Evolutionary conservation across 2,888 invertebrate genomes (phyloP), one percentile per base, ranked within the genome.

Genomic region (Diaperis boleti): DNA sequence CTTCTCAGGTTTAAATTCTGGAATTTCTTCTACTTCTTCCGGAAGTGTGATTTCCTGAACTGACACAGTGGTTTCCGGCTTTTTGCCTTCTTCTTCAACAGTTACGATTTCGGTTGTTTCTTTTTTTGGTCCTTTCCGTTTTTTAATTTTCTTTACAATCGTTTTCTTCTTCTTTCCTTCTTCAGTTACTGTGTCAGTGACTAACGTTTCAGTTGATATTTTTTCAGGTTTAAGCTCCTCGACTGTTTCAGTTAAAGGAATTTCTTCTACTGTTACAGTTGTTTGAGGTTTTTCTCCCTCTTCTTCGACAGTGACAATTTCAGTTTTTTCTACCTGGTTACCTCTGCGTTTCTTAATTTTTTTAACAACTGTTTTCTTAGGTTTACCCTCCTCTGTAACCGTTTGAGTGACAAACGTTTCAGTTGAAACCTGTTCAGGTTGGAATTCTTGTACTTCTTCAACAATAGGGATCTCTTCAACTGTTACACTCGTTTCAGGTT

Each of bases 321-420:
- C 81, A 0, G 82, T 84, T 2, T 81, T 71, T 69, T 84, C 82
- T 35, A 81, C 78, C 66, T 76, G 79, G 26, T 76, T 73, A 55
- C 77, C 82, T 67, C 69, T 81, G 1, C 78, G 76, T 45, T 78
- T 82, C 44, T 80, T 78, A 8, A 74, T 71, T 55, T 77, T 81
- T 54, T 76, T 81, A 7, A 72, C 68, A 1, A 75, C 64, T 61
- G 72, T 74, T 45, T 77, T 75, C 45, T 71, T 74, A 26, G 69
- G 66, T 52, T 68, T 72, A 14, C 76, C 76, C 42, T 78, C 74
- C 1, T 70, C 69, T 15, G 55, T 60, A 2, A 69, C 47, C 15
- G 44, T 35, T 50, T 67, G 67, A 1, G 60, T 62, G 44, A 67
- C 67, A 18, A 20, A 63, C 2, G 69, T 56, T 52, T 74, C 74